These are phyloP conservation scores for Phragmatobia fuliginosa DNA, from an alignment of 2,888 invertebrate genomes.

Conservation along the genomic window DNA sequence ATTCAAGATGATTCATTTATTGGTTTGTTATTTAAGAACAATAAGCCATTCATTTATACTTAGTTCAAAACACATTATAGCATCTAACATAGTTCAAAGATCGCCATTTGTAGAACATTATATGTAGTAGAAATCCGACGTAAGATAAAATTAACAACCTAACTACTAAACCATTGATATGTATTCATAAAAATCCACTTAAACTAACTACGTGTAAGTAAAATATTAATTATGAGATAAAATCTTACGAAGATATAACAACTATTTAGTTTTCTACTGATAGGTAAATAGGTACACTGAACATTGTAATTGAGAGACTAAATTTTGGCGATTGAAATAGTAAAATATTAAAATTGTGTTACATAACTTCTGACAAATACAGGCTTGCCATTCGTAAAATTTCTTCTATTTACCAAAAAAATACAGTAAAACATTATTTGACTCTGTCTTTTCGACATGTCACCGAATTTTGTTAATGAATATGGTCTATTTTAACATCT, in stretches of 20 bases:
- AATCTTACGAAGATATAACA: conserved; percentile 52
- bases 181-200: conserved; percentile 56
- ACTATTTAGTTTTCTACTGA: conserved; percentile 47
- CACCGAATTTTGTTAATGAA: not conserved
- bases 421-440: not conserved
- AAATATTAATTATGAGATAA: conserved; percentile 50
- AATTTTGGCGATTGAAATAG: conserved; percentile 57
- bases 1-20: conserved; percentile 82
- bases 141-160: conserved; percentile 73
- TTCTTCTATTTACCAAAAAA: no score
- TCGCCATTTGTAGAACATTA: conserved; percentile 61
- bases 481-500: no score
- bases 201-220: conserved; percentile 58
- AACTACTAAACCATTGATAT: conserved; percentile 50
- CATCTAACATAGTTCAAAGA: conserved; percentile 75
- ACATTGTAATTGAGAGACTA: conserved; percentile 49
- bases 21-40: conserved; percentile 79
- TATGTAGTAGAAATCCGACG: conserved; percentile 76
- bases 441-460: not conserved
- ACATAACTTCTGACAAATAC: conserved; percentile 81
- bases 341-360: conserved; percentile 35
- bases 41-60: conserved; percentile 80
- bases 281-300: conserved; percentile 52
- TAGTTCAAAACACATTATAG: conserved; percentile 74
- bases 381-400: conserved; percentile 57